phyloP scores from a whole-genome alignment of 2,113 vertebrate species.

The Zingel zingel region DNA sequence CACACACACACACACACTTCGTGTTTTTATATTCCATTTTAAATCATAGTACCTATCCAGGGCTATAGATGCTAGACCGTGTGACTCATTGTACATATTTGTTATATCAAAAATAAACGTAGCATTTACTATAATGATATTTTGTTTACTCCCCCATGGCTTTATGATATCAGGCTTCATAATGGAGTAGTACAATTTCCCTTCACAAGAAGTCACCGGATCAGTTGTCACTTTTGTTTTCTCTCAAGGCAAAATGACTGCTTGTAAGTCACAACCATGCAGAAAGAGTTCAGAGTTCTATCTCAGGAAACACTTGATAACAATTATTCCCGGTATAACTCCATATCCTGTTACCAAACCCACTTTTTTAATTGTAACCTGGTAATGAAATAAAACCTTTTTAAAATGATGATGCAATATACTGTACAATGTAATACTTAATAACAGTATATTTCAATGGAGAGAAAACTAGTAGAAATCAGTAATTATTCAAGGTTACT shows the following conservation, averaged over 20 bases:
- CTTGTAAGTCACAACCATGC: background rate
- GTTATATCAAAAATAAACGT: no score
- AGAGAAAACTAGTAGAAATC: background rate
- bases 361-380: background rate
- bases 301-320: constrained; percentile 2
- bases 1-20: background rate
- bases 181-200: no score
- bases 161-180: no score
- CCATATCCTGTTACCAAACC: background rate
- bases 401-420: background rate
- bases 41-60: background rate
- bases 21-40: background rate
- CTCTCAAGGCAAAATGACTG: background rate
- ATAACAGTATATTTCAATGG: background rate
- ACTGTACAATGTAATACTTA: background rate
- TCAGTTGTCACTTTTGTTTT: constrained; percentile 20
- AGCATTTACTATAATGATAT: no score
- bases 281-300: constrained; percentile 6
- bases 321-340: background rate
- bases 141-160: background rate
- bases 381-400: background rate
- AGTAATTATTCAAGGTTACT: background rate
- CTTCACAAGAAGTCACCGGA: background rate
- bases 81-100: background rate
- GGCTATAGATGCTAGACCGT: background rate